A percentile compares a stretch with the other conserved stretches of the same genome.
phyloP scores from a whole-genome alignment of 2,113 vertebrate genomes.

The Sapajus apella region DNA sequence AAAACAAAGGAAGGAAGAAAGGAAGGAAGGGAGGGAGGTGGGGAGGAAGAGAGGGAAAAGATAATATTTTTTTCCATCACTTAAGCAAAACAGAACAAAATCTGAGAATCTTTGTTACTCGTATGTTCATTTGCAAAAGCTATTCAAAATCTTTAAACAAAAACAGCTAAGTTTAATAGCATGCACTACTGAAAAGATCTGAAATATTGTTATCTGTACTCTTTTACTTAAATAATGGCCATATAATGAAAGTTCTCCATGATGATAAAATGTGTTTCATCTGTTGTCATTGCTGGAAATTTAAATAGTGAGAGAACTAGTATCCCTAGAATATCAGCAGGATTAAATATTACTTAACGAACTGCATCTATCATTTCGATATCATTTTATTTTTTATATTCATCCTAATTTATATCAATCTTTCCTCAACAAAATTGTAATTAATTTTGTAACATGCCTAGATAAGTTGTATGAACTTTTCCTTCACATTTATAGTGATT shows the following conservation, averaged over 20 bases:
- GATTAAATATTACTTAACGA: conserved; percentile 14
- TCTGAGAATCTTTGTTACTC: not conserved
- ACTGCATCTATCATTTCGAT: conserved; percentile 8
- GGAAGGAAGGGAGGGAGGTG: not conserved
- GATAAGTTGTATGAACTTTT: conserved; percentile 36
- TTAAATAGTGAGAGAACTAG: conserved; percentile 22
- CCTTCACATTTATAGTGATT: conserved; percentile 39
- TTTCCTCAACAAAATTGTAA: conserved; percentile 27
- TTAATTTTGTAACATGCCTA: conserved; percentile 46
- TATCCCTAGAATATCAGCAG: not conserved
- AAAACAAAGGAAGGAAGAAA: not conserved
- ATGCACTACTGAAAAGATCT: not conserved
- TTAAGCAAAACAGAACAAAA: not conserved
- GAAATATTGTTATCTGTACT: not conserved
- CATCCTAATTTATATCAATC: conserved; percentile 22
- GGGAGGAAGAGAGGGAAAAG: not conserved
- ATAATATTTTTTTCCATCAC: not conserved
- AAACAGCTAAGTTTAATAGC: not conserved
- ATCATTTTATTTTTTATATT: conserved; percentile 34
- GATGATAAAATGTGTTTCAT: not conserved
- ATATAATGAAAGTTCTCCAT: not conserved
- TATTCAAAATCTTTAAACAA: not conserved
- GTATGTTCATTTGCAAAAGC: not conserved
- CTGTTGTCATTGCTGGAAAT: not conserved
- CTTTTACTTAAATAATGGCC: not conserved